Base-by-base conservation (phyloP, 2,113 vertebrate genomes). In the Corydoras sp. region DNA sequence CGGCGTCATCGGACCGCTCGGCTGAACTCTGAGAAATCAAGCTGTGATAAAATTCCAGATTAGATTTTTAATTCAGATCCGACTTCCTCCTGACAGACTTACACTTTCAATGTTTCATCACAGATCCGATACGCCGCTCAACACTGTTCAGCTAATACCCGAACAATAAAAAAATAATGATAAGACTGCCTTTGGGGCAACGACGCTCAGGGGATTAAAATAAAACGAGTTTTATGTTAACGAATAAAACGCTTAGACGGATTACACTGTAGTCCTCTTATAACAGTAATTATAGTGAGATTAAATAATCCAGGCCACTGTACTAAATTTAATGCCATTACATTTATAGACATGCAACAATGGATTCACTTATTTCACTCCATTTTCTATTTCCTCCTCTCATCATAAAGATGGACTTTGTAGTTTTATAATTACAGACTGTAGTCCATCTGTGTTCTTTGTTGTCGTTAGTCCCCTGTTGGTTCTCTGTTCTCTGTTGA, bases 11-110 rank as follows among this genome's bases (percentile, higher is more conserved):
- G 65, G 68, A 30, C 69, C 65, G 74, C 69, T 81, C 78, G 43
- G 75, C 75, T 71, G 72, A 79, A 77, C 75, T 81, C 35, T 43
- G 7, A 43, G 35, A 73, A 83, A 76, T 74, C 30, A 68, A 68
- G 77, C 76, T 49, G 62, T 62, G 35, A 78, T 80, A 69, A 75
- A 76, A 79, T 81, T 73, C 76, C 65, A 43, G 70, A 73, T 74
- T 71, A 55, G 77, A 69, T 68, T 71, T 67, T 58, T 14, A 43
- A 72, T 68, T 72, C 69, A 73, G 69, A 74, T 68, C 72, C 72
- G 72, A 18, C 50, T 70, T 69, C 67, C 14, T 64, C 14, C 66
- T 14, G 58, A 53, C 51, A 29, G 30, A 35, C 53, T 13, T 73
- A 30, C 15, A 9, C 32, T 73, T 31, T 50, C 29, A 35, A 61